phyloP scores from a whole-genome alignment of 2,888 invertebrate species.

The Yponomeuta plumbellus region DNA sequence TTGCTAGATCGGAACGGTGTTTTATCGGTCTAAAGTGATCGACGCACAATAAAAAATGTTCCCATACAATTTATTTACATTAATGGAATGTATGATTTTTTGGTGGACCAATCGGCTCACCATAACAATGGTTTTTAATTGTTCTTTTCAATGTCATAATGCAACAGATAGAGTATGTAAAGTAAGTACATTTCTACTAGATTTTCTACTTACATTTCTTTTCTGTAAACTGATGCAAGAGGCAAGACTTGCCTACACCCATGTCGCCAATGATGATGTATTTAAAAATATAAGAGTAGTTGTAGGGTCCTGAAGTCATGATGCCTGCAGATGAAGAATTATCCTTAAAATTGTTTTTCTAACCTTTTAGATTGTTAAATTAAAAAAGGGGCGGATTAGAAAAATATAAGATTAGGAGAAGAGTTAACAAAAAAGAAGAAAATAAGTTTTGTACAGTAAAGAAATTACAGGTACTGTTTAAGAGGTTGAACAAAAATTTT shows the following conservation, averaged over 20 bases:
- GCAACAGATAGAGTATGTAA: too few relatives aligned
- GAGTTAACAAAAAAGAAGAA: background rate
- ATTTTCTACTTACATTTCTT: conserved; percentile 91
- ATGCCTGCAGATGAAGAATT: conserved; percentile 37
- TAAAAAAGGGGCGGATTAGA: background rate
- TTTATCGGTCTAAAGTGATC: too few relatives aligned
- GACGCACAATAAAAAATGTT: too few relatives aligned
- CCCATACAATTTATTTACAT: too few relatives aligned
- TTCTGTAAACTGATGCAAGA: conserved; percentile 99
- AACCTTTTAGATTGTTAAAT: background rate
- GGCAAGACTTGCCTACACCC: conserved; percentile 99
- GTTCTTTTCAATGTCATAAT: too few relatives aligned
- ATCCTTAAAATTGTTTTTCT: background rate
- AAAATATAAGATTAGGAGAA: background rate
- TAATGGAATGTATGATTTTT: too few relatives aligned
- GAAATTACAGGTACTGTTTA: background rate
- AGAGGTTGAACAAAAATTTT: too few relatives aligned
- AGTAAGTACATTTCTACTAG: background rate
- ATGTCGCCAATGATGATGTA: conserved; percentile 99
- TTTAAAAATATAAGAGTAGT: conserved; percentile 99
- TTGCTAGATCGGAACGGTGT: too few relatives aligned
- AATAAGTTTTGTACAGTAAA: background rate
- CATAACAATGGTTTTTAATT: too few relatives aligned
- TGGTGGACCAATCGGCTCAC: too few relatives aligned
- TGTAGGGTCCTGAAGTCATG: conserved; percentile 98